Base-by-base conservation (phyloP, 1,140 invertebrate genomes). In the Halotydeus destructor region DNA sequence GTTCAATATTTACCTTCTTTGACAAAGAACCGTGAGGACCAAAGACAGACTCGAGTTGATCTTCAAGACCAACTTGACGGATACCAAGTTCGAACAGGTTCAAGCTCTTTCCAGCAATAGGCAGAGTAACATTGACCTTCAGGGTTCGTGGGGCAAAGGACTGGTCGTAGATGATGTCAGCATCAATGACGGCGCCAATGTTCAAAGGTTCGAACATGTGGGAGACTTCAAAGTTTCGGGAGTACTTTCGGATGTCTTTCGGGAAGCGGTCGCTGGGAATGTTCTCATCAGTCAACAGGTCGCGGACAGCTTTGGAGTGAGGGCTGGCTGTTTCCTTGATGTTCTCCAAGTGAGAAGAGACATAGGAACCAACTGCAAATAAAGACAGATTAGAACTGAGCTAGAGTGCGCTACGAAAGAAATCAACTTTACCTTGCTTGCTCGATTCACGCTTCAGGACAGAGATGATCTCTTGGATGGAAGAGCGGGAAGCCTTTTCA, bases 131-230 rank as follows among this genome's bases (percentile, higher is more conserved):
- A 30, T 38, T 38, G 36, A 19, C 22, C 22, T 23, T 38, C 16
- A 38, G 14, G n/a, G 26, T 19, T 38, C 36, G 36, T 32, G 36
- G 36, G n/a, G 24, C 19, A 19, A 16, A 30, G 4, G 36, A 38
- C 5, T 19, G 16, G 24, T 38, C 36, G 16, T 19, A 25, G 36
- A 38, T 30, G 19, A 38, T 22, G 24, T 38, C 36, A 30, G 36
- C n/a, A 16, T 38, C 36, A n/a, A 38, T 12, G 24, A 38, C 26
- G 19, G 36, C 36, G 4, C 36, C 36, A 4, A 38, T 4, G 11
- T 33, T 33, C 4, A 33, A 16, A 5, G 14, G 14, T 0, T n/a
- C 14, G 12, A 33, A 33, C 5, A 16, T n/a, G 1, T 33, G 31
- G 19, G 31, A 33, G 5, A 33, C 14, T 12, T 33, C 31, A 33